These are phyloP conservation scores for Molossus alvarezi DNA, from an alignment of 2,797 vertebrate genomes.

Conservation along the genomic window DNA sequence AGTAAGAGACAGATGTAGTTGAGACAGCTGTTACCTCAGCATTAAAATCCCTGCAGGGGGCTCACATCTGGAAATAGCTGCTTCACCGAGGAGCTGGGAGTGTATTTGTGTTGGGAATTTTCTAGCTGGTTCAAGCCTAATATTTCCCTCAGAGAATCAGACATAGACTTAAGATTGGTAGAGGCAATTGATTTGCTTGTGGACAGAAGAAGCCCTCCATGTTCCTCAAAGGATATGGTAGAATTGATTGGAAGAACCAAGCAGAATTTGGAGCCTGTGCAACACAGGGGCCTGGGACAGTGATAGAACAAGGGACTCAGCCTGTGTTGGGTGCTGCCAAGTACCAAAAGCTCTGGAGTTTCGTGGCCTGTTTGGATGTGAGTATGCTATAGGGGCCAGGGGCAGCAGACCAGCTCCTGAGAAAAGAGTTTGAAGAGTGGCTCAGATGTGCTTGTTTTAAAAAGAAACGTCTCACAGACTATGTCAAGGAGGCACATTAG, in stretches of 20 bases:
- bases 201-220: slow-evolving; percentile 17
- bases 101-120: slow-evolving; percentile 47
- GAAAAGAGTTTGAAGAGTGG: slow-evolving; percentile 35
- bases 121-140: slow-evolving; percentile 62
- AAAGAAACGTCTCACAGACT: slow-evolving; percentile 19
- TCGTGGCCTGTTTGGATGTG: neutral
- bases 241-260: slow-evolving; percentile 28
- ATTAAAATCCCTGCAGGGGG: slow-evolving; percentile 12
- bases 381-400: neutral
- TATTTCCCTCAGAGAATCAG: slow-evolving; percentile 48
- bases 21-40: neutral
- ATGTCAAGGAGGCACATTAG: slow-evolving; percentile 7
- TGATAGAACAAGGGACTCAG: slow-evolving; percentile 8
- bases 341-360: slow-evolving; percentile 10
- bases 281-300: neutral
- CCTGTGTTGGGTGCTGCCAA: neutral
- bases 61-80: slow-evolving; percentile 2
- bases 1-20: neutral
- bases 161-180: slow-evolving; percentile 19
- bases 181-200: slow-evolving; percentile 17
- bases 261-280: neutral
- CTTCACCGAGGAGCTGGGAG: neutral
- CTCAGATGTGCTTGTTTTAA: neutral
- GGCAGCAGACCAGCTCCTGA: slow-evolving; percentile 7
- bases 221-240: slow-evolving; percentile 27